phyloP scores from a whole-genome alignment of 2,888 invertebrate species.

The Peribatodes rhomboidaria region DNA sequence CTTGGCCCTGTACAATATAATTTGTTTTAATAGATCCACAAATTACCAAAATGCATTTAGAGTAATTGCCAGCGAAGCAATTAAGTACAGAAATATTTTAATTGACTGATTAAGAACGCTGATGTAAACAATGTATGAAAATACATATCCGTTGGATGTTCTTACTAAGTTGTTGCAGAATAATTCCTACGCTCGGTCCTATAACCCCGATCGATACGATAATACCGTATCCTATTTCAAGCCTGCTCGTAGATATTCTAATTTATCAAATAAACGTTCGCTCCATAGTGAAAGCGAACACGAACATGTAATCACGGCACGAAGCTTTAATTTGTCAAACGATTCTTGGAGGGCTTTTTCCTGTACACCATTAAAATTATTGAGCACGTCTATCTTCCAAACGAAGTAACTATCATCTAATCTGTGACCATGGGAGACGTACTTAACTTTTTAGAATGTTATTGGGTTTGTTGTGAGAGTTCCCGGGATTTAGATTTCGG shows the following conservation, averaged over 20 bases:
- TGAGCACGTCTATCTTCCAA: constrained; percentile 36
- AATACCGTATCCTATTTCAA: constrained; percentile 34
- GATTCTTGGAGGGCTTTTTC: constrained; percentile 50
- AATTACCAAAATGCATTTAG: too few species aligned
- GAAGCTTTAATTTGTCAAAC: constrained; percentile 63
- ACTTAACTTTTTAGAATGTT: constrained; percentile 36
- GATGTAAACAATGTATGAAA: neutral
- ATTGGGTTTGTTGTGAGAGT: constrained; percentile 39
- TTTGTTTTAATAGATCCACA: too few species aligned
- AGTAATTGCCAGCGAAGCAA: too few species aligned
- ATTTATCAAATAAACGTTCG: constrained; percentile 63
- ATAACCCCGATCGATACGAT: constrained; percentile 19
- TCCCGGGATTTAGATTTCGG: constrained; percentile 44
- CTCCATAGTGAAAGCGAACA: constrained; percentile 64
- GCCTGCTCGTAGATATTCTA: constrained; percentile 39
- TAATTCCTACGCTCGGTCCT: constrained; percentile 6
- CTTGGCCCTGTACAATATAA: too few species aligned
- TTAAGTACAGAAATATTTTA: neutral
- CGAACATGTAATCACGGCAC: constrained; percentile 55
- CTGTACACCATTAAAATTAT: constrained; percentile 39
- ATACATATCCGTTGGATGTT: neutral
- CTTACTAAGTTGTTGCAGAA: constrained; percentile 1
- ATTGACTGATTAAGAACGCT: neutral
- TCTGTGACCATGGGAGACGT: constrained; percentile 31
- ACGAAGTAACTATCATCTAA: constrained; percentile 29